phyloP scores from a whole-genome alignment of 2,888 invertebrate genomes.

The Tridacna gigas region DNA sequence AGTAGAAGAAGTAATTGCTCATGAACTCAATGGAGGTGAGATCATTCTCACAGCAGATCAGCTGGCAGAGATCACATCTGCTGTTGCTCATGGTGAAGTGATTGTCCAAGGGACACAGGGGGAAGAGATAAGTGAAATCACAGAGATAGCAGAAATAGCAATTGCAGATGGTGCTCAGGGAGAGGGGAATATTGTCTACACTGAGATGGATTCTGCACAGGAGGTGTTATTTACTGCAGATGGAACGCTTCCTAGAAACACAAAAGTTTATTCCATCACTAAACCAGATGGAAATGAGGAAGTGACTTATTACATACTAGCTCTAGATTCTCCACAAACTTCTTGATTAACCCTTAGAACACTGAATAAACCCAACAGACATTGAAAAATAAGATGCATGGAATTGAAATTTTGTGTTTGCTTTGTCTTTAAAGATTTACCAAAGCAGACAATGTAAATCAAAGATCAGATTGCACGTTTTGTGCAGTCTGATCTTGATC shows the following conservation, averaged over 20 bases:
- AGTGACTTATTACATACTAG: conserved; percentile 17
- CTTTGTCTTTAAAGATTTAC: no score
- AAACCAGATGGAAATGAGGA: conserved; percentile 3
- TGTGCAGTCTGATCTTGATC: no score
- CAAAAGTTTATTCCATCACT: not conserved
- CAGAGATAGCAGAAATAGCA: not conserved
- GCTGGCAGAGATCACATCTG: conserved; percentile 33
- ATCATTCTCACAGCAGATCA: conserved; percentile 43
- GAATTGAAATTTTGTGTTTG: not conserved
- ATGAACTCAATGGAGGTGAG: not conserved
- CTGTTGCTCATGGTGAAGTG: not conserved
- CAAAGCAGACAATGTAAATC: not conserved
- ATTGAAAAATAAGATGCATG: not conserved
- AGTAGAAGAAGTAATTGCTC: not conserved
- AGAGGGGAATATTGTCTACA: not conserved
- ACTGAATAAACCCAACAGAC: no score
- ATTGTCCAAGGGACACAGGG: not conserved
- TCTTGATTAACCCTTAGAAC: not conserved
- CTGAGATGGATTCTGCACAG: not conserved
- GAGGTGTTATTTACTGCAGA: not conserved
- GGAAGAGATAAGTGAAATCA: not conserved
- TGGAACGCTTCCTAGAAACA: not conserved
- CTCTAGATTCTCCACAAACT: not conserved
- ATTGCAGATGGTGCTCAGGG: not conserved
- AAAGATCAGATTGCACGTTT: not conserved